Evolutionary conservation across 1,140 invertebrate species (phyloP).

Genomic region (Centruroides sculpturatus): DNA sequence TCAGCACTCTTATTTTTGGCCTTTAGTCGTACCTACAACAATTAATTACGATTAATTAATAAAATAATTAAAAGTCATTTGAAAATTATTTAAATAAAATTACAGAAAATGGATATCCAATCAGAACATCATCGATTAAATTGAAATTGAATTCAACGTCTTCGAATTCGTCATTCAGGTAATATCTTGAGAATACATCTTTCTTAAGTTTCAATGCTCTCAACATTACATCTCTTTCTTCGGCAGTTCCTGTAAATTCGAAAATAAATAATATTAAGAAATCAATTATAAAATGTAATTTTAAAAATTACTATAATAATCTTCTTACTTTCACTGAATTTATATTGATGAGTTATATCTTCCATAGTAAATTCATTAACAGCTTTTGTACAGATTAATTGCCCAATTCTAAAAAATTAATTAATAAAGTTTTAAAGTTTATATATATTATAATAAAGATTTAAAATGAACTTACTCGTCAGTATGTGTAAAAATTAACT

Average conservation of each 20-base stretch:
- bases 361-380: constrained; percentile 55
- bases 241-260: constrained; percentile 23
- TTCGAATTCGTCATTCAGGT: constrained; percentile 77
- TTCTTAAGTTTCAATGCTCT: constrained; percentile 45
- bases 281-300: not conserved
- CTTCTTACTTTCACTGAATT: constrained; percentile 52
- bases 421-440: not conserved
- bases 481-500: constrained; percentile 18
- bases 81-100: constrained; percentile 7
- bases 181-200: constrained; percentile 60
- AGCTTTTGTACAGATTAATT: constrained; percentile 77
- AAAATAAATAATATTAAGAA: not conserved
- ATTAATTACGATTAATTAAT: not conserved
- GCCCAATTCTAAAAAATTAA: constrained; percentile 49
- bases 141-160: constrained; percentile 70
- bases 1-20: constrained; percentile 50
- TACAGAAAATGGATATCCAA: constrained; percentile 65
- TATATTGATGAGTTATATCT: constrained; percentile 76
- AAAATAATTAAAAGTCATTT: not conserved
- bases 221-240: constrained; percentile 65
- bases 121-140: constrained; percentile 65
- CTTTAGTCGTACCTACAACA: constrained; percentile 40
- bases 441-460: constrained; percentile 1
- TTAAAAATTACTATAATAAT: not conserved
- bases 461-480: constrained; percentile 15